These are phyloP conservation scores for Helicoverpa assulta DNA, from an alignment of 2,888 invertebrate genomes.

Conservation along the genomic window DNA sequence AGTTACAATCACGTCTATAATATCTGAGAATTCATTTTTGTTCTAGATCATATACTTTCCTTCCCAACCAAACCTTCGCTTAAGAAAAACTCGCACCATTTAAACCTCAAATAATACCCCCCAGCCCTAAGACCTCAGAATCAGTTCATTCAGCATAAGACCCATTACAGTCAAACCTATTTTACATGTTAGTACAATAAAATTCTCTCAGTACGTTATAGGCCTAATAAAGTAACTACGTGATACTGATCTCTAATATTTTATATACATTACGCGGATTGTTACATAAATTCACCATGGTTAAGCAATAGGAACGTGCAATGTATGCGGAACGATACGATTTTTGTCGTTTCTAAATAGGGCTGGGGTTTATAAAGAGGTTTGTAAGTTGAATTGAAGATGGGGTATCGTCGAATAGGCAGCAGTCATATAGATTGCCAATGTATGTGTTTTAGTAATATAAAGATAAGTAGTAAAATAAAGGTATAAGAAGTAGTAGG, in stretches of 20 bases:
- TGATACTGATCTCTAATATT: slow-evolving; percentile 62
- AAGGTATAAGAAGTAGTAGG: too few relatives aligned
- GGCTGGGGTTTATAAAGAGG: slow-evolving; percentile 22
- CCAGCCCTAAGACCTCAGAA: slow-evolving; percentile 27
- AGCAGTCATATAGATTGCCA: too few relatives aligned
- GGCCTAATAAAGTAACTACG: slow-evolving; percentile 58
- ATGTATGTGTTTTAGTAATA: too few relatives aligned
- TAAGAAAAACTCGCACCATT: slow-evolving; percentile 12
- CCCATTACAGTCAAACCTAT: slow-evolving; percentile 39
- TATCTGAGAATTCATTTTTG: too few relatives aligned
- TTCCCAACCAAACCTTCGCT: slow-evolving; percentile 12
- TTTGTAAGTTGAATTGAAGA: slow-evolving; percentile 10
- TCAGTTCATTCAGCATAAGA: slow-evolving; percentile 49
- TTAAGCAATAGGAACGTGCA: slow-evolving; percentile 59
- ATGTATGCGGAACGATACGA: slow-evolving; percentile 48
- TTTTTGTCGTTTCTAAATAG: slow-evolving; percentile 32
- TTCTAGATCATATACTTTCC: not conserved
- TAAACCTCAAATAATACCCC: slow-evolving; percentile 33
- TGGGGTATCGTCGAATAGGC: not conserved
- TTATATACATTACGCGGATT: slow-evolving; percentile 63
- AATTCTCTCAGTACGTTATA: slow-evolving; percentile 56
- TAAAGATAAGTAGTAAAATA: not conserved
- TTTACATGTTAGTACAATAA: slow-evolving; percentile 60
- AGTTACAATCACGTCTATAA: too few relatives aligned
- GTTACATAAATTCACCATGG: slow-evolving; percentile 59